These are phyloP conservation scores for Orthosia cruda DNA, from an alignment of 2,888 invertebrate species.

Conservation along the genomic window DNA sequence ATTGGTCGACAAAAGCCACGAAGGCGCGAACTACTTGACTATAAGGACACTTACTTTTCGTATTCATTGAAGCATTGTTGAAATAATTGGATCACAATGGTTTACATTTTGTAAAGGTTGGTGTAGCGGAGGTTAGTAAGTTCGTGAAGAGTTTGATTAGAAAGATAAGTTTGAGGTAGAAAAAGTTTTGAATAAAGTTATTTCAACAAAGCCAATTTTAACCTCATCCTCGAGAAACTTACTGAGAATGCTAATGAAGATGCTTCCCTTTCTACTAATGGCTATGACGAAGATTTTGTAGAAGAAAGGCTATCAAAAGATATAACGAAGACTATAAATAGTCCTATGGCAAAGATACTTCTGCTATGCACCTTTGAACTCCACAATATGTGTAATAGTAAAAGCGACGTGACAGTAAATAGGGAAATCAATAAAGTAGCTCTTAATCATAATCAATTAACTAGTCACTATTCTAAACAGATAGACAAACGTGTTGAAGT, in stretches of 20 bases:
- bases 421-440: slow-evolving; percentile 27
- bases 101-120: slow-evolving; percentile 17
- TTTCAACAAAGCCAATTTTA: not conserved
- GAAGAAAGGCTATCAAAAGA: not conserved
- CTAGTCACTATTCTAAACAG: slow-evolving; percentile 17
- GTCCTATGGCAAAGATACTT: not conserved
- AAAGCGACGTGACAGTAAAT: slow-evolving; percentile 25
- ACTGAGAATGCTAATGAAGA: not conserved
- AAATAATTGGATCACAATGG: slow-evolving; percentile 42
- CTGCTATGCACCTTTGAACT: slow-evolving; percentile 37
- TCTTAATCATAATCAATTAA: slow-evolving; percentile 40
- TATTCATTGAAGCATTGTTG: slow-evolving; percentile 8
- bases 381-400: slow-evolving; percentile 6
- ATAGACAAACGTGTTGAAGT: slow-evolving; percentile 45
- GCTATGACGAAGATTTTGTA: not conserved
- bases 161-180: not conserved
- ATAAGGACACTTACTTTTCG: not conserved
- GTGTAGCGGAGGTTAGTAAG: slow-evolving; percentile 2
- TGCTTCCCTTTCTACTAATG: not conserved
- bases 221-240: not conserved
- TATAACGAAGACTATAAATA: slow-evolving; percentile 17
- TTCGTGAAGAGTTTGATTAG: not conserved
- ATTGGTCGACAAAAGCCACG: slow-evolving; percentile 10
- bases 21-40: not conserved
- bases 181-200: not conserved